Evolutionary conservation across 2,113 vertebrate species (phyloP).

Genomic region (Gymnobelideus leadbeateri): DNA sequence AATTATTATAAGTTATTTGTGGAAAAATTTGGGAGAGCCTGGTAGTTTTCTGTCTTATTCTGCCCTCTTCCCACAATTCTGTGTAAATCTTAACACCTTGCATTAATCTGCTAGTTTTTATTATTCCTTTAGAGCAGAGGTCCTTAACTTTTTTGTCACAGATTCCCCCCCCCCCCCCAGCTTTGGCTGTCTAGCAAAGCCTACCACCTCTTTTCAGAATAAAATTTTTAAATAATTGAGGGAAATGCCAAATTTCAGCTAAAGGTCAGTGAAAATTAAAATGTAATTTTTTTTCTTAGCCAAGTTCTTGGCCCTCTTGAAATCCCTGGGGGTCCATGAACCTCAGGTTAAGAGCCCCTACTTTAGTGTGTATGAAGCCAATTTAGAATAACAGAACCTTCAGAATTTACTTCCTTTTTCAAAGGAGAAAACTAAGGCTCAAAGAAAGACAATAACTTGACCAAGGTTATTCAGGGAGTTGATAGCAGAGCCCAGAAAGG

Average conservation of each 20-base stretch:
- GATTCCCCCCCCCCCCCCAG: too few species aligned
- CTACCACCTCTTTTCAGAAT: not conserved
- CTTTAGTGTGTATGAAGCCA: not conserved
- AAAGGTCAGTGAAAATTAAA: not conserved
- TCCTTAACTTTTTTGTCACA: not conserved
- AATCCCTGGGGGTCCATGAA: not conserved
- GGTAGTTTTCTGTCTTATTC: too few species aligned
- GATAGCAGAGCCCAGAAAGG: not conserved
- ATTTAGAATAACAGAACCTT: not conserved
- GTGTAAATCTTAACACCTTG: not conserved
- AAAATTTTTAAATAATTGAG: not conserved
- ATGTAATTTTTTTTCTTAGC: not conserved
- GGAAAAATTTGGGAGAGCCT: too few species aligned
- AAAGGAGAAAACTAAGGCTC: not conserved
- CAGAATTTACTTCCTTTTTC: not conserved
- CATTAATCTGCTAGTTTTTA: not conserved
- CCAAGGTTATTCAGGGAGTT: not conserved
- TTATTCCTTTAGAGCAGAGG: not conserved
- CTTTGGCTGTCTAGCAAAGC: not conserved
- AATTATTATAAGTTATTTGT: too few species aligned
- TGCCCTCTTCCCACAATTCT: not conserved
- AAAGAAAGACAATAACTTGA: not conserved
- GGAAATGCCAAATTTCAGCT: not conserved
- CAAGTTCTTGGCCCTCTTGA: not conserved
- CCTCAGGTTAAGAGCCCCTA: not conserved